These are phyloP conservation scores for Nasonovia ribisnigri DNA, from an alignment of 2,888 invertebrate genomes.

Conservation along the genomic window DNA sequence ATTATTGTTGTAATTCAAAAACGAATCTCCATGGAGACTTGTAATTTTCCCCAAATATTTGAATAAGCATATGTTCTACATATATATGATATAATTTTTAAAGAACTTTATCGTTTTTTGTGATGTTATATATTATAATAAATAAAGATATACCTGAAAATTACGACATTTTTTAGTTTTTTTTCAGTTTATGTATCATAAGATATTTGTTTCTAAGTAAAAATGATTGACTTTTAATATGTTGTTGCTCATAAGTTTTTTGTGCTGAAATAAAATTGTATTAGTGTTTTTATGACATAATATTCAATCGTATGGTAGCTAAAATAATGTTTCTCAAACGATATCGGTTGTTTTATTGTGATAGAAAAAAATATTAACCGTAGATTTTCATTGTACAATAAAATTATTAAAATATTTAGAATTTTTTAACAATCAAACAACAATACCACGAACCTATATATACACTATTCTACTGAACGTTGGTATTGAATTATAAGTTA, in stretches of 20 bases:
- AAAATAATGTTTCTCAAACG: neutral
- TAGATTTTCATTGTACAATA: neutral
- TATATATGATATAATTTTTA: neutral
- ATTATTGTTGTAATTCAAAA: neutral
- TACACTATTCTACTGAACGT: no score
- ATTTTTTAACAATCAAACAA: no score
- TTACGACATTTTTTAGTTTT: no score
- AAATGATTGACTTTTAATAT: neutral
- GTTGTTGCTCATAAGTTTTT: neutral
- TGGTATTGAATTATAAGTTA: no score
- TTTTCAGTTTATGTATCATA: no score
- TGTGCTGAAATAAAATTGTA: neutral
- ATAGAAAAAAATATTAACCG: neutral
- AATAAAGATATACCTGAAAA: neutral
- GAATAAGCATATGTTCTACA: neutral
- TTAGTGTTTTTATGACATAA: neutral
- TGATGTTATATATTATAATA: neutral
- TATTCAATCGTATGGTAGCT: neutral
- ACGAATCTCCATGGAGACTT: neutral
- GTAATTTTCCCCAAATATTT: neutral
- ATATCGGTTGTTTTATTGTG: neutral
- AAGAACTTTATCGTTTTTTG: neutral
- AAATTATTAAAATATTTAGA: no score
- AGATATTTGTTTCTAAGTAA: neutral
- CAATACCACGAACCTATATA: no score